Evolutionary conservation across 2,888 invertebrate genomes (phyloP), one percentile per base, ranked within the genome.

Genomic region (Stegana nigrithorax): DNA sequence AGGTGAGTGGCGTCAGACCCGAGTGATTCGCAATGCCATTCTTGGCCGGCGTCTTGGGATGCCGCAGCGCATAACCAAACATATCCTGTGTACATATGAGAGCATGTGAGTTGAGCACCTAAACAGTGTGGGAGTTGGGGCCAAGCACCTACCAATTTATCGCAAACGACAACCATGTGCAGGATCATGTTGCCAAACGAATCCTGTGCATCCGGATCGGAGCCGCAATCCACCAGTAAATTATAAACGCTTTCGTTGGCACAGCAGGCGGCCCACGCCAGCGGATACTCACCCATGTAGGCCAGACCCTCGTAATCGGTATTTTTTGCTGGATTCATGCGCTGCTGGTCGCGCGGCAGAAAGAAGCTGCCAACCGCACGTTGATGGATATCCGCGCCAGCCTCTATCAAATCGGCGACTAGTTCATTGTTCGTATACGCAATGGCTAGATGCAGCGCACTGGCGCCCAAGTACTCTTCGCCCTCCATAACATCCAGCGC

Each of bases 151-250:
- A 97, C 97, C 88, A 96, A 87, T 86, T 98, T 97, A 87, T 98
- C 97, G 82, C 96, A 93, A 65, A 99, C 97, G 39, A 99, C 98
- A 36, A 98, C 96, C 97, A 99, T 98, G 83, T 99, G 99, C n/a
- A 99, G 88, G 68, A 98, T 96, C 91, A 97, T 98, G 84, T 99
- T 99, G 10, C 99, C 99, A 81, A 97, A 98, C 0, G 94, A 91
- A 84, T 99, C 98, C 83, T 96, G 94, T n/a, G 91, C 89, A 84
- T 99, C 97, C 0, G 98, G 98, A 86, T 98, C 92, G 0, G 98
- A 97, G 1, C 94, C 97, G 51, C 91, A 91, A 75, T 97, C 96
- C 59, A 98, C 87, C 1, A 99, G 88, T 65, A 97, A 89, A 87
- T 99, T 98, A 84, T 99, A 99, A 10, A 97, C 97, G 57, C 96